Base-by-base conservation (phyloP, 2,888 invertebrate species). In the Trissolcus japonicus region DNA sequence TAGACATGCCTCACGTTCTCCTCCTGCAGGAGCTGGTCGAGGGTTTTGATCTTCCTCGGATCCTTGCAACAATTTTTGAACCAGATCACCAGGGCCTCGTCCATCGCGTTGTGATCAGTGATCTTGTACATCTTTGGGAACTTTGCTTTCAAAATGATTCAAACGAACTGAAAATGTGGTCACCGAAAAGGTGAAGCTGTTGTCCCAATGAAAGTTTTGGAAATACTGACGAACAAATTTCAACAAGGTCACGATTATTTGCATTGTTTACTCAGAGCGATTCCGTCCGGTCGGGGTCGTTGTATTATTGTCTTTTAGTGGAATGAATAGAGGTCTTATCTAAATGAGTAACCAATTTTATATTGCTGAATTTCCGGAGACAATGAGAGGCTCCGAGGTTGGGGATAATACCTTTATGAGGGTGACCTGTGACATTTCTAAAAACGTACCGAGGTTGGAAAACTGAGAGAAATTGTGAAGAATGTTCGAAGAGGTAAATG, bases 11-110 rank as follows among this genome's bases (percentile, higher is more conserved):
- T 50, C 17, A 72, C 14, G 19, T 48, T 41, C 2, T 76, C 40
- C 25, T 76, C 55, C 3, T 35, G 0, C 17, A 73, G 62, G 9
- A 72, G 9, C 6, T 72, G 48, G 1, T 61, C 40, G 17, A 76
- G 40, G 0, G 59, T 13, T 7, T 46, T 17, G n/a, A 62, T 54
- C 1, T 29, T 29, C 0, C 11, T 2, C 7, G 66, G 61, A 14
- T 53, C 4, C 11, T 40, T n/a, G 9, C 21, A 57, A 14, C 71
- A 76, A 13, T 48, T 76, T 16, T n/a, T 53, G 11, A 66, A 41
- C 61, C 35, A 66, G 4, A 62, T 11, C 6, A 76, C 54, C 11
- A 71, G 43, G 0, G 71, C 29, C 1, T 76, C 66, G 35, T 71
- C 62, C 72, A 72, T 72, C 13, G 21, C 40, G 51, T 61, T 19